Conservation (phyloP, 2,888 invertebrate genomes). For the Sycophila texana region DNA sequence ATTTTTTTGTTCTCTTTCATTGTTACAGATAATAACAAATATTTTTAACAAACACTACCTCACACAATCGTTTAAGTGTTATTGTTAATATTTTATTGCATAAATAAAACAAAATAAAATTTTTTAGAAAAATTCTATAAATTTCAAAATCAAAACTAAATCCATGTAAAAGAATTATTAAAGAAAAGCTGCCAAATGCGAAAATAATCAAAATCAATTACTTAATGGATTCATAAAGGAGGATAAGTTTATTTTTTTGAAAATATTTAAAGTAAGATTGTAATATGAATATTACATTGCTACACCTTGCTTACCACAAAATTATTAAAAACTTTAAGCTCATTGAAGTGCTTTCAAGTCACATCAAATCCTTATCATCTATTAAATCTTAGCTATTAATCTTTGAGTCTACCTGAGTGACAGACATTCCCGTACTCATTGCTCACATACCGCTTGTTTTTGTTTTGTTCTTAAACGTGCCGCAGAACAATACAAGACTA, state of each 20-base stretch:
- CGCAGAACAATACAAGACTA: constrained; percentile 26
- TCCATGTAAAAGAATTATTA: constrained; percentile 26
- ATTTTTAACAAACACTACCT: constrained; percentile 5
- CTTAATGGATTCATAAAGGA: constrained; percentile 26
- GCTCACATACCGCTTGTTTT: constrained; percentile 21
- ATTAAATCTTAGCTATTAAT: constrained; percentile 36
- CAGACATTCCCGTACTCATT: constrained; percentile 11
- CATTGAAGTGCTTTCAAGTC: constrained; percentile 42
- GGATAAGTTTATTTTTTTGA: constrained; percentile 42
- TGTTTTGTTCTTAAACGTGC: constrained; percentile 7
- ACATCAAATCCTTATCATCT: constrained; percentile 35
- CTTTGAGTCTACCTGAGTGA: constrained; percentile 20
- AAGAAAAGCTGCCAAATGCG: constrained; percentile 11
- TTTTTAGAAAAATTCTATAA: constrained; percentile 37
- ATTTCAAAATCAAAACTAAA: constrained; percentile 20
- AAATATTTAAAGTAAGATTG: constrained; percentile 43
- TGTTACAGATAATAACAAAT: neutral
- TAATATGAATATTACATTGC: constrained; percentile 57
- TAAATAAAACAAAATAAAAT: constrained; percentile 36
- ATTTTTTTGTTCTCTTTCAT: constrained; percentile 12
- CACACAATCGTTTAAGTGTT: neutral
- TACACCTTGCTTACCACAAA: constrained; percentile 55
- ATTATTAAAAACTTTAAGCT: constrained; percentile 53
- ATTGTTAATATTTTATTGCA: neutral
- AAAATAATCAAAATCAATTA: constrained; percentile 32